Evolutionary conservation across 2,888 invertebrate genomes (phyloP), one percentile per base, ranked within the genome.

Genomic region (Sepiola atlantica): DNA sequence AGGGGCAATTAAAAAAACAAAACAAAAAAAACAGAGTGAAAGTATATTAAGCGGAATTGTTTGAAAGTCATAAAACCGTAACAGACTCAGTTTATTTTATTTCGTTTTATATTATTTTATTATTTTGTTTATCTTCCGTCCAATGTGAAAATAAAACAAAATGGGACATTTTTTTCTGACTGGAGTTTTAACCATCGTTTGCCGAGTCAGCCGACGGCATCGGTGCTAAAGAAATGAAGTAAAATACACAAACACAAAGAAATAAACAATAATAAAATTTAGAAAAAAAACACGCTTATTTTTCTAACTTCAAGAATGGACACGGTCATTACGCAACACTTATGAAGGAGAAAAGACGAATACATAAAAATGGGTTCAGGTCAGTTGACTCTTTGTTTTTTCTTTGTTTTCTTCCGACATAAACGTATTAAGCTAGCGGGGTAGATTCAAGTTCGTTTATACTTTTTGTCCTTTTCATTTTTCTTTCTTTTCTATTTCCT

Each of bases 201-300:
- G 77, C n/a, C 77, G n/a, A 77, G n/a, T 77, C n/a, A 32, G 77
- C 77, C 77, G n/a, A n/a, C 77, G 77, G 77, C 77, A 77, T n/a
- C n/a, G 32, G 18, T n/a, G 16, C 10, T n/a, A 16, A n/a, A 77
- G n/a, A 77, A n/a, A 77, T 10, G 77, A 45, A 45, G 8, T 45
- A 8, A 45, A 45, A 45, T n/a, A n/a, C n/a, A 45, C 8, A 45
- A 45, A 45, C 45, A 8, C 4, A 45, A 8, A 45, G 8, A 45
- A 45, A 8, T 45, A 45, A 45, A 45, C 45, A 45, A 45, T 45
- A 45, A 45, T 45, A 45, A 45, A 4, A 45, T 4, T 45, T 4
- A 45, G 2, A 45, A 45, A 45, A 45, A 45, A 45, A 45, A 8
- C 2, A 45, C 1, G n/a, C n/a, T n/a, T 32, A n/a, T 77, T 16